Conservation (phyloP, 2,888 invertebrate species). For the Tinea semifulvella region DNA sequence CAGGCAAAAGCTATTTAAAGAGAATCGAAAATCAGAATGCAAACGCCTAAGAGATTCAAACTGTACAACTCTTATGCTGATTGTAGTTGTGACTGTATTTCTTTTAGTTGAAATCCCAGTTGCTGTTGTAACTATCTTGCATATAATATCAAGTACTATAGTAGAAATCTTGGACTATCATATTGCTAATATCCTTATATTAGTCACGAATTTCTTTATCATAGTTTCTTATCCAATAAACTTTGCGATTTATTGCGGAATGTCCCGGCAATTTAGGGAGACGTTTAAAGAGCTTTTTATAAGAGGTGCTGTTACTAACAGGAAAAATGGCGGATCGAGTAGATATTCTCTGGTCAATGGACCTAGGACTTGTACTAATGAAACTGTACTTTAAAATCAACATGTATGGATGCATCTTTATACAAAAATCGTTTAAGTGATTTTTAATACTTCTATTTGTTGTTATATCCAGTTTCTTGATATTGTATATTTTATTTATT, state of each 20-base stretch:
- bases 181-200: slow-evolving; percentile 78
- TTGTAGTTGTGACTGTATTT: slow-evolving; percentile 87
- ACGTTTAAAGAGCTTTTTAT: slow-evolving; percentile 90
- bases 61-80: slow-evolving; percentile 88
- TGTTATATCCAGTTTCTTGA: too few species aligned
- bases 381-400: slow-evolving; percentile 84
- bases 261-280: slow-evolving; percentile 93
- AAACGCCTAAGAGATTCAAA: slow-evolving; percentile 81
- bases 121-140: slow-evolving; percentile 82
- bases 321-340: slow-evolving; percentile 75
- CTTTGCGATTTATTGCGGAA: slow-evolving; percentile 95
- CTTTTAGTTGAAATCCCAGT: slow-evolving; percentile 85
- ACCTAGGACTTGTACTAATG: slow-evolving; percentile 83
- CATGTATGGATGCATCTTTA: too few species aligned
- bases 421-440: too few species aligned
- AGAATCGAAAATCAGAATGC: slow-evolving; percentile 81
- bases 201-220: slow-evolving; percentile 91
- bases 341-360: slow-evolving; percentile 85
- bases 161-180: slow-evolving; percentile 79
- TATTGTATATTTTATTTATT: too few species aligned
- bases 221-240: slow-evolving; percentile 92
- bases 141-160: slow-evolving; percentile 80
- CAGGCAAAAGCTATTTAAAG: slow-evolving; percentile 78
- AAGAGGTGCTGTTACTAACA: slow-evolving; percentile 66
- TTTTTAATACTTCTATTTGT: too few species aligned